Evolutionary conservation across 1,140 invertebrate genomes (phyloP), one percentile per base, ranked within the genome.

Genomic region (Apolygus lucorum): DNA sequence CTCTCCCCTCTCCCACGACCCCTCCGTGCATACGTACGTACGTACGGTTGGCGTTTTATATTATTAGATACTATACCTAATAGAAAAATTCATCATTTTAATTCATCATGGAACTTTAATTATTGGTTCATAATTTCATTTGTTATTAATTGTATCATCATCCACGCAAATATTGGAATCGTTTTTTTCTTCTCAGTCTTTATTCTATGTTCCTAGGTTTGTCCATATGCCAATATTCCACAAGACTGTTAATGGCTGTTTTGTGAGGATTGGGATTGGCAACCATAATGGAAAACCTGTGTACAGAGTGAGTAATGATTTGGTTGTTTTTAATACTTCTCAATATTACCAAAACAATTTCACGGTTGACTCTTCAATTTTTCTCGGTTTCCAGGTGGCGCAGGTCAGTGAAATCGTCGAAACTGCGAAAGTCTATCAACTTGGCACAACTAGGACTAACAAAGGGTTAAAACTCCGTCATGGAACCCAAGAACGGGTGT

Each of bases 171-270:
- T n/a, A n/a, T n/a, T n/a, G n/a, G n/a, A n/a, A n/a, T n/a, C 4
- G 34, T 42, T 8, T 42, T 8, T 42, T 42, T n/a, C 49, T 67
- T 69, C 14, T 72, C 72, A 22, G 66, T 68, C 72, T 13, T 73
- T 67, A 29, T 68, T 73, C n/a, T n/a, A n/a, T n/a, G n/a, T n/a
- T 73, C 76, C 71, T 74, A 84, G 90, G 74, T 94, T 97, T 79
- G 92, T 98, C 21, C 95, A 99, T 81, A 83, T 97, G 73, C 97
- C 97, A 17, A 97, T 97, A 78, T 99, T 99, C 76, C 87, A 88
- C 72, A 84, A 89, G 59, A 90, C 95, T 1, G 93, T 93, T 1
- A 85, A 85, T 71, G 96, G 96, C 27, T 98, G 94, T 79, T 99
- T 93, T 81, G 96, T 99, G 0, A 83, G 95, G 26, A 93, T 99